Evolutionary conservation across 2,797 vertebrate species (phyloP), one percentile per base, ranked within the genome.

Genomic region (Anniella stebbinsi): DNA sequence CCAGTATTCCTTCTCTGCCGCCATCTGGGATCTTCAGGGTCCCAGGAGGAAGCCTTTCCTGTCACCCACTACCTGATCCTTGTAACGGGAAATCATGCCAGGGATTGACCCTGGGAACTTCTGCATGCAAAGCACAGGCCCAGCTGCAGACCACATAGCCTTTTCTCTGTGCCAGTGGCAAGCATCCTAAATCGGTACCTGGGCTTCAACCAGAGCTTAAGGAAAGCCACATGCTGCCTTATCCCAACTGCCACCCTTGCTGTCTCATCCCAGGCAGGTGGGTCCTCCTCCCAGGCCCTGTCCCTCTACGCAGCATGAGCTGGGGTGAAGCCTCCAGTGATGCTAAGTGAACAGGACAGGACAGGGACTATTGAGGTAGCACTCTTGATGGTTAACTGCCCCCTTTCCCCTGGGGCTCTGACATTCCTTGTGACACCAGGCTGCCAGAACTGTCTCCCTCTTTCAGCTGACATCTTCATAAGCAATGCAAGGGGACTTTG

Each of bases 361-460:
- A 1, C 23, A 15, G 80, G 70, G 28, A 69, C 54, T 36, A 25
- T 36, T 9, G 57, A 57, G 30, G 82, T 6, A 66, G 41, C 54
- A 11, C 28, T 48, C 69, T 30, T 54, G 41, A 48, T 86, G 69
- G n/a, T 69, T 36, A 86, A 38, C 13, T 89, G 60, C 38, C 77
- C 38, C 57, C 57, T 36, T 25, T 70, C 72, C 86, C 80, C 23
- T 41, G 70, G 38, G 48, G 38, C 70, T 10, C 30, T 69, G 87
- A 10, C 80, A 36, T 83, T 36, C 36, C 33, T 21, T 57, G 45
- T n/a, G 36, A 45, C 72, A 48, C 80, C 4, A 15, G n/a, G 18
- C 82, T 81, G 51, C 30, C 84, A 76, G 57, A 48, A 15, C 87
- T 86, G 87, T 45, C 84, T 86, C n/a, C 45, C 30, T 45, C 70